Conservation (phyloP, 2,113 vertebrate species). For the Saccopteryx bilineata region DNA sequence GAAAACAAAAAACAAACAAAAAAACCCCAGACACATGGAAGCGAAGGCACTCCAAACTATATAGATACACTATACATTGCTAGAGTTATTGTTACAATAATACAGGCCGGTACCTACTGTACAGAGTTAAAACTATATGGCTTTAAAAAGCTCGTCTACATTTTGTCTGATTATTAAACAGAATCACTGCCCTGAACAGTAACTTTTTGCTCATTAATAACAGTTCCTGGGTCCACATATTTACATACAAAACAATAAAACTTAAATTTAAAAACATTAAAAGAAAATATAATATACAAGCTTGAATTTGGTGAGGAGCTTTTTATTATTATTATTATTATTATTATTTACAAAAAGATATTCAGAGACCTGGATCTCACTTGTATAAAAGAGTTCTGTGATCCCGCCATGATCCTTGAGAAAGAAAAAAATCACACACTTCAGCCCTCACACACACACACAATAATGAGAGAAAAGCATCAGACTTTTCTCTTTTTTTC, state of each 20-base stretch:
- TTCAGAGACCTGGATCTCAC: slow-evolving; percentile 90
- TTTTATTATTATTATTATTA: slow-evolving; percentile 87
- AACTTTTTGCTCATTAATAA: slow-evolving; percentile 97
- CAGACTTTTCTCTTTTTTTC: slow-evolving; percentile 78
- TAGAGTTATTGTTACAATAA: slow-evolving; percentile 99
- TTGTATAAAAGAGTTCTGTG: slow-evolving; percentile 89
- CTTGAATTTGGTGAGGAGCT: slow-evolving; percentile 98
- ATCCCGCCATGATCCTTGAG: slow-evolving; percentile 87
- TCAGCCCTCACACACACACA: slow-evolving; percentile 62
- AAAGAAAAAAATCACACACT: slow-evolving; percentile 83
- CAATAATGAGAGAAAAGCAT: slow-evolving; percentile 78
- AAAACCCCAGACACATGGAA: slow-evolving; percentile 91
- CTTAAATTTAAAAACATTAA: slow-evolving; percentile 89
- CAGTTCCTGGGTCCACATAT: slow-evolving; percentile 99
- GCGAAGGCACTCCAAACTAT: slow-evolving; percentile 99
- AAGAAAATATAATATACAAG: slow-evolving; percentile 92
- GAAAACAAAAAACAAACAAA: slow-evolving; percentile 57
- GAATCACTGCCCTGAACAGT: slow-evolving; percentile 95
- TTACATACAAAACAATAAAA: slow-evolving; percentile 94
- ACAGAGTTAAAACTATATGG: slow-evolving; percentile 99
- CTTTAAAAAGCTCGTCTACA: slow-evolving; percentile 99
- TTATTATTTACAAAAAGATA: slow-evolving; percentile 87
- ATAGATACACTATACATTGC: slow-evolving; percentile 99
- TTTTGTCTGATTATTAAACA: slow-evolving; percentile 96
- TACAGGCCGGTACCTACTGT: slow-evolving; percentile 98